Evolutionary conservation across 2,888 invertebrate genomes (phyloP), one percentile per base, ranked within the genome.

Genomic region (Conus canariensis): DNA sequence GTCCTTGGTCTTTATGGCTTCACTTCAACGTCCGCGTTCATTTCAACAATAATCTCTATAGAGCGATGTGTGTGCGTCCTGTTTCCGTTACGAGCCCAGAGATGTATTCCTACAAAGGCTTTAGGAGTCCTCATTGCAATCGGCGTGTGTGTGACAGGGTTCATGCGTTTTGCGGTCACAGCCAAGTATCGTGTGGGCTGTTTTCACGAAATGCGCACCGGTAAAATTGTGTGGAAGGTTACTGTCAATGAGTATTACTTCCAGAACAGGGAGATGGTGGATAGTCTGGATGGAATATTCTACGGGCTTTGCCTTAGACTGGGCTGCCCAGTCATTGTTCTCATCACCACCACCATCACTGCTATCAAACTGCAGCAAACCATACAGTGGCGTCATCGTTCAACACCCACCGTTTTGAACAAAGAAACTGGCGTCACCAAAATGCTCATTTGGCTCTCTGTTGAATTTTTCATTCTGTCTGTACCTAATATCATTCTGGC

Each of bases 301-400:
- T 89, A 85, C 58, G 89, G 89, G 22, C n/a, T 89, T 16, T 45
- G 16, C 10, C 19, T 85, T 12, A 14, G 70, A 7, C 22, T 89
- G 0, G 89, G 83, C 22, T 45, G 64, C n/a, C 85, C 89, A 3
- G 14, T 83, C 12, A 82, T 89, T 5, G 89, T 89, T 8, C 58
- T 89, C n/a, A 58, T 89, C 45, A 85, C 89, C n/a, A 83, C 89
- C 3, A n/a, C 45, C 67, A 85, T 89, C 89, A 89, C 89, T 16
- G 85, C 85, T 6, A 58, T 67, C n/a, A 67, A 85, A 25, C 89
- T 89, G 22, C 64, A 58, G 2, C 85, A 67, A 30, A 56, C 25
- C 8, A 0, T 83, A 10, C 8, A 12, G 2, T 89, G 83, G 85
- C 89, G 89, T 0, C 30, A n/a, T 16, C 82, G 56, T n/a, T 9